A percentile compares a stretch with the other conserved stretches of the same genome.
Evolutionary conservation across 2,888 invertebrate species (phyloP).

Genomic region (Oscheius myriophilus): DNA sequence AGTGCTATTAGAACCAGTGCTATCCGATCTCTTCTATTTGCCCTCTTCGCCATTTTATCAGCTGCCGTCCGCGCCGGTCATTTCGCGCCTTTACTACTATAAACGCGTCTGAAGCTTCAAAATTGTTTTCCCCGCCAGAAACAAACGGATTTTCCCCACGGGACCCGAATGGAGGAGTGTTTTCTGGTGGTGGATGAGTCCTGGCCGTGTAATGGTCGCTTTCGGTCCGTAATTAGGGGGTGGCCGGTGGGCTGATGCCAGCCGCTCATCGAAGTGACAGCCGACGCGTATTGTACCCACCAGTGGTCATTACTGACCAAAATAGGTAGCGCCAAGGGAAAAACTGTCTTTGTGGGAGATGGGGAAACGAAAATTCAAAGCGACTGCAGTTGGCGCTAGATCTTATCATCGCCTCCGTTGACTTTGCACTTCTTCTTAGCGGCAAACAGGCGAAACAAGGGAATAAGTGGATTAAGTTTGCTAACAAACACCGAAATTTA

Average conservation of each 20-base stretch:
- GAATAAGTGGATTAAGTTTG: too few relatives aligned
- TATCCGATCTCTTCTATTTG: constrained; percentile 29
- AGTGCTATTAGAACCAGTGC: constrained; percentile 4
- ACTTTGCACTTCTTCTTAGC: too few relatives aligned
- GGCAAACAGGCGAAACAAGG: too few relatives aligned
- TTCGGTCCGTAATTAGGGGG: constrained; percentile 17
- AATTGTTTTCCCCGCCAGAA: not conserved
- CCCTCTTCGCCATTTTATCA: constrained; percentile 28
- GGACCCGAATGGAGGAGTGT: not conserved
- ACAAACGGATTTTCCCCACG: not conserved
- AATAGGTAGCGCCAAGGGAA: too few relatives aligned
- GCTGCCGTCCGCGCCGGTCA: constrained; percentile 21
- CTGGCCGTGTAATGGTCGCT: not conserved
- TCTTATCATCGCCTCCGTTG: too few relatives aligned
- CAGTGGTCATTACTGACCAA: too few relatives aligned
- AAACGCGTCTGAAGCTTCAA: too few relatives aligned
- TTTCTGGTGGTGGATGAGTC: too few relatives aligned
- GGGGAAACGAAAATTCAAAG: too few relatives aligned
- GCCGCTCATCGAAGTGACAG: constrained; percentile 24
- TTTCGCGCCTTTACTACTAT: constrained; percentile 5
- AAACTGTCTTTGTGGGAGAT: too few relatives aligned
- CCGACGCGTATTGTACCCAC: constrained; percentile 5
- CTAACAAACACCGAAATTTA: too few relatives aligned
- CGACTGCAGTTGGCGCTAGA: too few relatives aligned
- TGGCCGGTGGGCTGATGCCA: constrained; percentile 27